Percentiles rank a stretch among this genome's conserved stretches.
phyloP scores from a whole-genome alignment of 2,888 invertebrate species.

The Phragmatobia fuliginosa region DNA sequence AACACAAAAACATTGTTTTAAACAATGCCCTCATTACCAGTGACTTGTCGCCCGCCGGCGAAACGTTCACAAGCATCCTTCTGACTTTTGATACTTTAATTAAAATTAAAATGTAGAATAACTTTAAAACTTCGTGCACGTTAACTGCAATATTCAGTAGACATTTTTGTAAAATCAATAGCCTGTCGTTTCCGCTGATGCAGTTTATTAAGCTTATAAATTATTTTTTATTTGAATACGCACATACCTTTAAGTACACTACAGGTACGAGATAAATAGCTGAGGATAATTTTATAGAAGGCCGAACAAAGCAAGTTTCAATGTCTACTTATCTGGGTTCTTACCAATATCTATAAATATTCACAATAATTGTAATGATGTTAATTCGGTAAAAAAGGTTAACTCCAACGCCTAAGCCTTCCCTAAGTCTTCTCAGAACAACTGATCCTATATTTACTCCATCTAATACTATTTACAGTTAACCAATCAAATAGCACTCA shows the following conservation, averaged over 20 bases:
- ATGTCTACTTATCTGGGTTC: background rate
- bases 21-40: conserved; percentile 41
- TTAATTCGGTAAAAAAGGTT: too few species aligned
- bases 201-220: background rate
- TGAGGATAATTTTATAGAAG: background rate
- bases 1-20: conserved; percentile 29
- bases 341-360: background rate
- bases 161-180: background rate
- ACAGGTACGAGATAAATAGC: background rate
- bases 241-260: too few species aligned
- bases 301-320: background rate
- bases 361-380: background rate
- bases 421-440: too few species aligned
- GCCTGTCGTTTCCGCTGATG: background rate
- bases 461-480: too few species aligned
- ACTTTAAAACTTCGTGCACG: conserved; percentile 29
- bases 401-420: too few species aligned
- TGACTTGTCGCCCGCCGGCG: conserved; percentile 29
- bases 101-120: conserved; percentile 32
- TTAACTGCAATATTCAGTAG: conserved; percentile 14
- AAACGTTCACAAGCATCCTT: conserved; percentile 14
- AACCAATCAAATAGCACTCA: too few species aligned
- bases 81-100: conserved; percentile 21
- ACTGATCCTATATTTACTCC: too few species aligned
- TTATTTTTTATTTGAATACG: background rate